Evolutionary conservation across 2,113 vertebrate genomes (phyloP).

Genomic region (Zosterops lateralis): DNA sequence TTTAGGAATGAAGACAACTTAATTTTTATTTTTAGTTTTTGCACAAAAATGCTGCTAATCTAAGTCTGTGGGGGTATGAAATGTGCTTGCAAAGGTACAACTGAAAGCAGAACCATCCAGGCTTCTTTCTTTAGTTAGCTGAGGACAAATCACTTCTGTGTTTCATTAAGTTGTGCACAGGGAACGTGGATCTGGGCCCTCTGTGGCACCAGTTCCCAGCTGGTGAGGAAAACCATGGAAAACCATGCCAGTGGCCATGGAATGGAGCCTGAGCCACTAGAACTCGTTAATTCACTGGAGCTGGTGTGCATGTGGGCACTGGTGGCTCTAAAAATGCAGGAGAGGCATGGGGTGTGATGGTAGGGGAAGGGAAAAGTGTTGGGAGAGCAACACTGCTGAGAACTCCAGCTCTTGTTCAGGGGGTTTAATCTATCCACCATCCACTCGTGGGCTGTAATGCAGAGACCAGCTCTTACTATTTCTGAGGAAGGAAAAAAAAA

Average conservation of each 20-base stretch:
- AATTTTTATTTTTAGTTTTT: background rate
- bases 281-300: accelerated
- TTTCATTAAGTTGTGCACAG: background rate
- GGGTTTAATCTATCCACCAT: background rate
- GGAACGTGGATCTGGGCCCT: background rate
- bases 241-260: background rate
- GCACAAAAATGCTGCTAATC: background rate
- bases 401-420: accelerated
- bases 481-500: background rate
- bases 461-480: background rate
- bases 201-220: background rate
- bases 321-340: background rate
- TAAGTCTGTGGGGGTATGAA: background rate
- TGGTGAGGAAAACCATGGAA: background rate
- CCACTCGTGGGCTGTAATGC: accelerated
- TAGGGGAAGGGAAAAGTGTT: background rate
- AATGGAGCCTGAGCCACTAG: background rate
- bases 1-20: background rate
- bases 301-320: background rate
- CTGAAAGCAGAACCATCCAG: background rate
- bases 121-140: background rate
- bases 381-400: background rate
- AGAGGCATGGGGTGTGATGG: background rate
- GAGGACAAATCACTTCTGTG: background rate
- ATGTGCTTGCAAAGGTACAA: background rate